phyloP scores from a whole-genome alignment of 2,888 invertebrate species.

The Cataglyphis albicans region DNA sequence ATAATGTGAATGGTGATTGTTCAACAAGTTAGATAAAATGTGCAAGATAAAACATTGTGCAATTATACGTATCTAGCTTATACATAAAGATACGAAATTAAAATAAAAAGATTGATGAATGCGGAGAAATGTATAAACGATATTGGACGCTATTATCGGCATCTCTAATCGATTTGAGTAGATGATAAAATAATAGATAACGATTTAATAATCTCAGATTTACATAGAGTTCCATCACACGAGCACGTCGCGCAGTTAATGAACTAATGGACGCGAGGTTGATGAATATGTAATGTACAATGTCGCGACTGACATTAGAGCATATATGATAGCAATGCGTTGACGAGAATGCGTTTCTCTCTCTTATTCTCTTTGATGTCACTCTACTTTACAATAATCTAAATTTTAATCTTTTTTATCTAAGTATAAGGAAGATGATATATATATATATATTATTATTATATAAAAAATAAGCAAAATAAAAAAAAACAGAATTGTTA shows the following conservation, averaged over 20 bases:
- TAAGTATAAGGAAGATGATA: background rate
- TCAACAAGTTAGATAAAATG: slow-evolving; percentile 28
- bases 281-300: slow-evolving; percentile 18
- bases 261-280: slow-evolving; percentile 11
- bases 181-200: background rate
- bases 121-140: background rate
- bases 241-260: background rate
- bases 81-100: background rate
- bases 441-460: background rate
- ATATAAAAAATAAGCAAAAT: background rate
- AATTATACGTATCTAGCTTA: background rate
- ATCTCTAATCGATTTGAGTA: background rate
- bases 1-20: slow-evolving; percentile 36
- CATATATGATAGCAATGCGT: background rate
- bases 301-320: slow-evolving; percentile 5
- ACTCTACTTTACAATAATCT: background rate
- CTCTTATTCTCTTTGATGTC: background rate
- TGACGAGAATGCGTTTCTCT: background rate
- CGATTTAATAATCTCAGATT: slow-evolving; percentile 21
- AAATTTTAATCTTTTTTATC: slow-evolving; percentile 13
- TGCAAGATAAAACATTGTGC: background rate
- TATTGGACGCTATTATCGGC: background rate
- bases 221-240: slow-evolving; percentile 1
- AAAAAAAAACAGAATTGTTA: background rate
- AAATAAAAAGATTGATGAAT: background rate